A percentile compares a stretch with the other conserved stretches of the same genome.
phyloP scores from a whole-genome alignment of 2,113 vertebrate species.

The Corythaeola cristata region DNA sequence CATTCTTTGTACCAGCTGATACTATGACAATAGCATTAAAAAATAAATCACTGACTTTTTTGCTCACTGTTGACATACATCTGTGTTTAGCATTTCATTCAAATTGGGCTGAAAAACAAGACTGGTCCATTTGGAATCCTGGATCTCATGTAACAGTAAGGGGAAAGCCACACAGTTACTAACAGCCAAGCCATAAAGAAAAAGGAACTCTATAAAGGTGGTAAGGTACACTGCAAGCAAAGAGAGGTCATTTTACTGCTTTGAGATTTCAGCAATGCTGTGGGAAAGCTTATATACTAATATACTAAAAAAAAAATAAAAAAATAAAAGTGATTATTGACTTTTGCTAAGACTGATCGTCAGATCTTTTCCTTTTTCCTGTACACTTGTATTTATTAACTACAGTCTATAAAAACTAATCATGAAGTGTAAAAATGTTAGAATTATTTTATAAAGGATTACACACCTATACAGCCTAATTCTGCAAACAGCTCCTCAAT shows the following conservation, averaged over 20 bases:
- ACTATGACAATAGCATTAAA: background rate
- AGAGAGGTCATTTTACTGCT: background rate
- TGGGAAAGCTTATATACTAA: background rate
- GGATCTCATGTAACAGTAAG: background rate
- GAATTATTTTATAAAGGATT: conserved; percentile 2
- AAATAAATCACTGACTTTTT: background rate
- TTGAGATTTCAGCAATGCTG: background rate
- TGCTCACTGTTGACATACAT: background rate
- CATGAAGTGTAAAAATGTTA: background rate
- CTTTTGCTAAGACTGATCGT: background rate
- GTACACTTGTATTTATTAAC: conserved; percentile 24
- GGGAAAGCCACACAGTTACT: background rate
- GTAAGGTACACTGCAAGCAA: background rate
- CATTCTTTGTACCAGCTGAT: background rate
- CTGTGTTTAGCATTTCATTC: background rate
- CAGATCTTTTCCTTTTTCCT: background rate
- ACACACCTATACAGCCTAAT: background rate
- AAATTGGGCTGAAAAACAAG: background rate
- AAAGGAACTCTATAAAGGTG: background rate
- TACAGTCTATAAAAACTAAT: background rate
- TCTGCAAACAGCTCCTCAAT: background rate
- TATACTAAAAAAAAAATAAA: conserved; percentile 10
- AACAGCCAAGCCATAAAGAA: background rate
- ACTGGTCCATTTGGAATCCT: background rate
- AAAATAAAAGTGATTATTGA: background rate